Base-by-base conservation (phyloP, 2,113 vertebrate species). In the Ellobius talpinus region DNA sequence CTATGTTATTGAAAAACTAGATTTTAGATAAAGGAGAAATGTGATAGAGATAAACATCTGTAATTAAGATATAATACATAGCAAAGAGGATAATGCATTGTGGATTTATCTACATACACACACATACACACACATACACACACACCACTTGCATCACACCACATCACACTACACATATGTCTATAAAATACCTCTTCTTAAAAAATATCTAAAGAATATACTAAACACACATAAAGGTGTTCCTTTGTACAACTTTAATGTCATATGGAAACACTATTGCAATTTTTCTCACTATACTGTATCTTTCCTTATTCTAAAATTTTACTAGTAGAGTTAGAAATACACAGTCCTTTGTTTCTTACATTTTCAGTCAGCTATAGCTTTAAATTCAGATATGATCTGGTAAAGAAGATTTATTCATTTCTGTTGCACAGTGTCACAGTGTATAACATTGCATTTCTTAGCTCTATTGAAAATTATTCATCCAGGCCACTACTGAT, bases 121-220 rank as follows among this genome's bases (percentile, higher is more conserved):
- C 2, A 63, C 55, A 73, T 0, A 73, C 4, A 77, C 1, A 81
- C 17, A 81, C 52, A 52, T 12, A 6, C 55, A 68, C 47, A 55
- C 61, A 3, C 5, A 33, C 23, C 23, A 11, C 11, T 9, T 0
- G 0, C 29, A 31, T 31, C 29, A 68, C 13, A 36, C 13, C 4
- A 33, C 29, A 31, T 31, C 29, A 68, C 31, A 33, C 31, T 36
- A 5, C 66, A 68, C 31, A 68, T 2, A 36, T 66, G 29, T 17
- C 68, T 72, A 19, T 72, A 72, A 72, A 72, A 72, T n/a, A 72
- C 7, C 50, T 24, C 42, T 36, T n/a, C 23, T n/a, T 6, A 79
- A 29, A 88, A 85, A 65, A 85, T 50, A 63, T 8, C 65, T n/a
- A 29, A 47, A 33, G 50, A n/a, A 31, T 14, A 65, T 65, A 45